Evolutionary conservation across 92 coral and sea anemone species (phyloP), one percentile per base, ranked within the genome.

Genomic region (Nematostella vectensis): DNA sequence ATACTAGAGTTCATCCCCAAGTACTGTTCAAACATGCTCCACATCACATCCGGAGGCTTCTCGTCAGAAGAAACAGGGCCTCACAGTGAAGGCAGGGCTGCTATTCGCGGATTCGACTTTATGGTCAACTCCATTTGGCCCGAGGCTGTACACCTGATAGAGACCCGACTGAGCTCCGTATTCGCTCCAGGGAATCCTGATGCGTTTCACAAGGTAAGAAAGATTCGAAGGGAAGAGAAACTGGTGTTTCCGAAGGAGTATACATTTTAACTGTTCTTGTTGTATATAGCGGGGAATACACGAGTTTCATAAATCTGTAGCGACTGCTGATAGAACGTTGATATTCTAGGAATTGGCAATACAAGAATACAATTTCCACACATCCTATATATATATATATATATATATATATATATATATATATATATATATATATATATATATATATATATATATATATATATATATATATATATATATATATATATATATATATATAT

Each of bases 111-210:
- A 12, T 87, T 82, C 71, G 95, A 93, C 61, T 86, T 93, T 58
- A 33, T 93, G 17, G 98, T 86, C 29, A 91, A 91, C 57, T 88
- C 98, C 15, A 93, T 91, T 31, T 91, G 98, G 98, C 98, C 98
- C 28, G 98, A 91, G 55, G 94, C 82, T 25, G 71, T 74, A 4
- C 58, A 76, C 15, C 78, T 83, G 3, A 57, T 86, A 38, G 91
- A 85, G 65, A 67, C 79, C 47, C 72, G 94, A 39, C 61, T 86
- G 53, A 65, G 78, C 21, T 86, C 98, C 13, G 86, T 91, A 44
- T 91, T 91, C 74, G 98, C 98, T 11, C 98, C 98, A 48, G 98
- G 98, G 31, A 88, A 91, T 52, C 96, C 98, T 16, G 93, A 91
- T 69, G 81, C 85, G 8, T 91, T 91, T 62, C 95, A 81, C 61